Evolutionary conservation across 2,113 vertebrate species (phyloP).

Genomic region (Phaethornis superciliosus): DNA sequence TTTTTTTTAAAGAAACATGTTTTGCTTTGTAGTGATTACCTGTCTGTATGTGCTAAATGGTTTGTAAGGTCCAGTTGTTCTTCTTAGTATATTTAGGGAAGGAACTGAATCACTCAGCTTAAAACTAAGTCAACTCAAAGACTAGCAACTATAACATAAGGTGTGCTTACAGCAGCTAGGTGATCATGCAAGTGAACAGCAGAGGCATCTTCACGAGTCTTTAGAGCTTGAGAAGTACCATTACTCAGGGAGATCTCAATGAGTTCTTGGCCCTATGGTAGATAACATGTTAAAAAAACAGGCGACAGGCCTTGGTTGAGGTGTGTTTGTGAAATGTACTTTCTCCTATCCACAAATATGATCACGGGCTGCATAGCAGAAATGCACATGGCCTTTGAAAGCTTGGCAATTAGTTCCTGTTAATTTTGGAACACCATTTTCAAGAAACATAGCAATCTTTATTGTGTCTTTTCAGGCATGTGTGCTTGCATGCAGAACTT

Average conservation of each 20-base stretch:
- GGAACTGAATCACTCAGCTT: background rate
- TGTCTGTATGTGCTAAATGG: background rate
- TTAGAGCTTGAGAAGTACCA: background rate
- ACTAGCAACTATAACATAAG: background rate
- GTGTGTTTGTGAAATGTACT: background rate
- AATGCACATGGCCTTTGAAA: background rate
- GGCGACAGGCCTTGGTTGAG: background rate
- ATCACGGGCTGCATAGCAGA: background rate
- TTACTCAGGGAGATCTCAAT: background rate
- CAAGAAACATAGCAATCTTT: background rate
- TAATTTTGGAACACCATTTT: background rate
- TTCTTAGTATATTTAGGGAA: background rate
- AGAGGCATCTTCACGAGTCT: background rate
- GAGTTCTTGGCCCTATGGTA: background rate
- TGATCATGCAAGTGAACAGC: background rate
- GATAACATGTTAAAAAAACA: background rate
- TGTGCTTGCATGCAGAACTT: rapidly evolving
- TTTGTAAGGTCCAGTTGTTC: background rate
- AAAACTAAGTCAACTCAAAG: background rate
- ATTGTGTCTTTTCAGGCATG: background rate
- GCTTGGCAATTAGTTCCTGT: background rate
- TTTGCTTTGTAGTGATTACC: background rate
- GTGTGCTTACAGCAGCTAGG: background rate
- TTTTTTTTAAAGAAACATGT: background rate
- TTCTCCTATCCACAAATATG: rapidly evolving